These are phyloP conservation scores for Epinotia bilunana DNA, from an alignment of 2,888 invertebrate genomes.

Conservation along the genomic window DNA sequence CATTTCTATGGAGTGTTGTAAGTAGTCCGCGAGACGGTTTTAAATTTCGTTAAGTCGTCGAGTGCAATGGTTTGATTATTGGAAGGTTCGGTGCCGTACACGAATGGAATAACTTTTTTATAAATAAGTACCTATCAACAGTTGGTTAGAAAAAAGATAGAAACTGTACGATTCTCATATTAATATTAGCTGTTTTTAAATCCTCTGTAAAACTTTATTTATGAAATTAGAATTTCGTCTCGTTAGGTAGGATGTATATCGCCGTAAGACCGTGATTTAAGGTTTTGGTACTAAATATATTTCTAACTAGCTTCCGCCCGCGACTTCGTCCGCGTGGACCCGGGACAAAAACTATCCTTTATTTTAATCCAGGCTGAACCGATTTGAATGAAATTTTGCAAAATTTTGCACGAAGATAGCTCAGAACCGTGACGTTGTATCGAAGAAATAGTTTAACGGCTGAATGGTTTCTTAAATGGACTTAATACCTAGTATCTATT, in stretches of 20 bases:
- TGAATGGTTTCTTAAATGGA: not conserved
- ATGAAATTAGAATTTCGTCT: not conserved
- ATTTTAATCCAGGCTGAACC: no score
- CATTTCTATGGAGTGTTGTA: slow-evolving; percentile 31
- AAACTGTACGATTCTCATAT: not conserved
- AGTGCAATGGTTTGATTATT: not conserved
- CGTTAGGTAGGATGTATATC: no score
- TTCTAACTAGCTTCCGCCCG: no score
- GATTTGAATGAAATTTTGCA: no score
- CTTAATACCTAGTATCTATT: no score
- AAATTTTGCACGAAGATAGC: no score
- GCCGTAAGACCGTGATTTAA: not conserved
- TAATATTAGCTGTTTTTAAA: no score
- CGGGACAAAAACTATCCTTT: no score
- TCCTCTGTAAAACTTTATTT: no score
- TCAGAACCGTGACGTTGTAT: not conserved
- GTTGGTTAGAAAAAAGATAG: not conserved
- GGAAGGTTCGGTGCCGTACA: not conserved
- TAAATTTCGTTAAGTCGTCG: not conserved
- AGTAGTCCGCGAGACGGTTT: slow-evolving; percentile 6
- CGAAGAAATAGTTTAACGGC: not conserved
- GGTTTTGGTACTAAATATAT: not conserved
- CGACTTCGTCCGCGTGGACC: no score
- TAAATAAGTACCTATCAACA: not conserved
- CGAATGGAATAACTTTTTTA: not conserved